These are phyloP conservation scores for Habrosyne pyritoides DNA, from an alignment of 2,888 invertebrate genomes.

Conservation along the genomic window DNA sequence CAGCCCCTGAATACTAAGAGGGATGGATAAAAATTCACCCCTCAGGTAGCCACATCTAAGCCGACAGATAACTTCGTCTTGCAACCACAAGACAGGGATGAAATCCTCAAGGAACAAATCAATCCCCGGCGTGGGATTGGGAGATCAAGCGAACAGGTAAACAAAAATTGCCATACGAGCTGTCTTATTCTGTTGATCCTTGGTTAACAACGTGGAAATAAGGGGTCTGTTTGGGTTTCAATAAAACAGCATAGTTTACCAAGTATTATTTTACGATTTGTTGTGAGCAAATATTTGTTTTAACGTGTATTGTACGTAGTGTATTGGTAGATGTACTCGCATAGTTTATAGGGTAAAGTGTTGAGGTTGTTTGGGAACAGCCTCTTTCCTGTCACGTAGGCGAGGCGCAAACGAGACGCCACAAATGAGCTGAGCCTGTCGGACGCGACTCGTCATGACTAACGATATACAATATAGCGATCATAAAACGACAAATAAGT, in stretches of 20 bases:
- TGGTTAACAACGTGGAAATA: conserved; percentile 61
- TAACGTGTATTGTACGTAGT: conserved; percentile 27
- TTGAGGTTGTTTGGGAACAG: conserved; percentile 39
- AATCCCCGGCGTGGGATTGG: conserved; percentile 61
- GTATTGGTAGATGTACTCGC: conserved; percentile 20
- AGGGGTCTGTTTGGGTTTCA: conserved; percentile 40
- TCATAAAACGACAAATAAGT: background rate
- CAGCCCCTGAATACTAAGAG: conserved; percentile 74
- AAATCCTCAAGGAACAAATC: conserved; percentile 71
- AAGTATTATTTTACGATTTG: conserved; percentile 4
- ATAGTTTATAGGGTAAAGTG: conserved; percentile 11
- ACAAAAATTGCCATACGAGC: conserved; percentile 56
- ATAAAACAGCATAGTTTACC: conserved; percentile 22
- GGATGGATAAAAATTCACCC: conserved; percentile 72
- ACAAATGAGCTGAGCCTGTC: conserved; percentile 47
- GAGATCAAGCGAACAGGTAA: conserved; percentile 64
- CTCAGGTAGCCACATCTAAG: conserved; percentile 73
- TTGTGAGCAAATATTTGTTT: conserved; percentile 19
- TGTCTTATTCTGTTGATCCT: conserved; percentile 62
- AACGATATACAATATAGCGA: conserved; percentile 9
- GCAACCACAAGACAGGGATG: conserved; percentile 56
- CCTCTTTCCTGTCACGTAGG: conserved; percentile 63
- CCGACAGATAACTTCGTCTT: conserved; percentile 69
- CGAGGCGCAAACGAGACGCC: conserved; percentile 54
- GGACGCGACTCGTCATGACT: conserved; percentile 21